phyloP scores from a whole-genome alignment of 2,113 vertebrate genomes.

The Pomatostomus ruficeps region DNA sequence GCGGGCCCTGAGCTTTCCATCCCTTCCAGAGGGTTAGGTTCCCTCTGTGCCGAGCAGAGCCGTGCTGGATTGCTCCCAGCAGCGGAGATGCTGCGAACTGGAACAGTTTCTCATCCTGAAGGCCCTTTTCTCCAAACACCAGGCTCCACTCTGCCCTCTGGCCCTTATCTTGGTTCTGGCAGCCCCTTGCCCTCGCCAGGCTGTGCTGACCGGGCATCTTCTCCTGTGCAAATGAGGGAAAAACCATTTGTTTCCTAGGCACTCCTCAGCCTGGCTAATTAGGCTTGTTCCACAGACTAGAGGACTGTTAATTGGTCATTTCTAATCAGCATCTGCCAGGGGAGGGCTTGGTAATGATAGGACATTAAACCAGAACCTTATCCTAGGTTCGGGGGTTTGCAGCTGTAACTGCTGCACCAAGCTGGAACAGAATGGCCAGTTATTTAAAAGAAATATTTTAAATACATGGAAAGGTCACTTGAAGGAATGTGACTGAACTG shows the following conservation, averaged over 20 bases:
- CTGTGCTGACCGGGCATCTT: not conserved
- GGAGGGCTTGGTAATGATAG: not conserved
- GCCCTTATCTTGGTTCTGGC: not conserved
- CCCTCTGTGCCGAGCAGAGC: not conserved
- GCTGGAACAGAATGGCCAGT: not conserved
- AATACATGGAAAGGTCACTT: slow-evolving; percentile 28
- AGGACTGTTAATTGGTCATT: slow-evolving; percentile 10
- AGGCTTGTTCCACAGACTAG: not conserved
- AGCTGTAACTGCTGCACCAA: not conserved
- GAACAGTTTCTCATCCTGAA: not conserved
- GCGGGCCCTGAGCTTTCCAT: accelerated
- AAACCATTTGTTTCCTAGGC: not conserved
- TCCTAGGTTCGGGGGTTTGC: not conserved
- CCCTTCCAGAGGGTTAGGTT: not conserved
- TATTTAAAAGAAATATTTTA: slow-evolving; percentile 38
- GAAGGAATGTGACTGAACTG: slow-evolving; percentile 47
- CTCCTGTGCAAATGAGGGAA: not conserved
- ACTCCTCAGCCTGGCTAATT: not conserved
- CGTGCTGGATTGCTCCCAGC: not conserved
- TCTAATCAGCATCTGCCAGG: not conserved
- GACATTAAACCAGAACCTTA: not conserved
- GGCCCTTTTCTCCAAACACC: accelerated
- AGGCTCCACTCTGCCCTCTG: not conserved
- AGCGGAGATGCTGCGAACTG: accelerated
- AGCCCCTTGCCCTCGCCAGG: not conserved